A percentile compares a stretch with the other conserved stretches of the same genome.
phyloP scores from a whole-genome alignment of 2,888 invertebrate genomes.

The Graphium colonna region DNA sequence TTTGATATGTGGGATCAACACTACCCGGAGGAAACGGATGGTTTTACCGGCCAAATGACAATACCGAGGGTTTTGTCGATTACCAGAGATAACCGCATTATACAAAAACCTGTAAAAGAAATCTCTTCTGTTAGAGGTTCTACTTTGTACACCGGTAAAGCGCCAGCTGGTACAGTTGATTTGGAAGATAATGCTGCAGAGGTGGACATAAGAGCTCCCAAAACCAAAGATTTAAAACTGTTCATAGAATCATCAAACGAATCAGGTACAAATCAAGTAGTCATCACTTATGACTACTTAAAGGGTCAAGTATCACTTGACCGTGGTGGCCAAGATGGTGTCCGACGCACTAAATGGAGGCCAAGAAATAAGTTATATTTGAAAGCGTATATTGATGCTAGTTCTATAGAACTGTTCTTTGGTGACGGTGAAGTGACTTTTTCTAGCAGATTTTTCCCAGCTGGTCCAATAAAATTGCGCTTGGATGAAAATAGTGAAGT shows the following conservation, averaged over 20 bases:
- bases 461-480: conserved; percentile 25
- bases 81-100: conserved; percentile 36
- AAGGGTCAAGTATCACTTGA: conserved; percentile 43
- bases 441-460: conserved; percentile 34
- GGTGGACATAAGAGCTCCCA: conserved; percentile 39
- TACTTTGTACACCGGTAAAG: conserved; percentile 35
- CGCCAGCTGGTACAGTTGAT: conserved; percentile 27
- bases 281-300: conserved; percentile 39
- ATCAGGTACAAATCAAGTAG: conserved; percentile 40
- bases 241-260: conserved; percentile 39
- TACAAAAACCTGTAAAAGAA: conserved; percentile 51
- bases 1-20: conserved; percentile 63
- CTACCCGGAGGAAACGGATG: conserved; percentile 57
- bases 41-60: conserved; percentile 65
- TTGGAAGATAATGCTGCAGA: conserved; percentile 49
- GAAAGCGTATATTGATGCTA: conserved; percentile 30
- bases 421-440: conserved; percentile 36
- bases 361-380: conserved; percentile 32
- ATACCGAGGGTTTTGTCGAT: conserved; percentile 53
- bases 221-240: conserved; percentile 37
- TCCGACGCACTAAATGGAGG: conserved; percentile 49
- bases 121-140: conserved; percentile 32
- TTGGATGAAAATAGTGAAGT: conserved; percentile 5
- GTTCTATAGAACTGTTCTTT: conserved; percentile 34
- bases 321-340: conserved; percentile 51